Evolutionary conservation across 1,140 invertebrate species (phyloP).

Genomic region (Trinorchestia longiramus): DNA sequence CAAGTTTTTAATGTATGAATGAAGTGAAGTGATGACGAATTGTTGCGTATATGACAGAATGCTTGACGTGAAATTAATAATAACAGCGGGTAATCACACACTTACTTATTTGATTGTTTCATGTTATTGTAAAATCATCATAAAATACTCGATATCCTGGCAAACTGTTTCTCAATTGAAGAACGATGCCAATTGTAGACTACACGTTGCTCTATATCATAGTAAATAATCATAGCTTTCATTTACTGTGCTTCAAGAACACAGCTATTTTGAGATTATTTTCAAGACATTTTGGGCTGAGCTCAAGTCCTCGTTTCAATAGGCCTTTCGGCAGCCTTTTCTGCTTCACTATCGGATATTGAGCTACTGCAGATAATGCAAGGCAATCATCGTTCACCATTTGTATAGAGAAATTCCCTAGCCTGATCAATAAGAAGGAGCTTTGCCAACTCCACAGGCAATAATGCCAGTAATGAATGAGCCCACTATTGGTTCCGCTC

Average conservation of each 20-base stretch:
- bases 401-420: constrained; percentile 51
- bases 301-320: constrained; percentile 15
- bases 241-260: neutral
- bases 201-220: neutral
- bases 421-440: constrained; percentile 46
- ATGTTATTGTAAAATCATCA: too few relatives aligned
- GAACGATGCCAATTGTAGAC: neutral
- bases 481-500: constrained; percentile 7
- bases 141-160: too few relatives aligned
- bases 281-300: neutral
- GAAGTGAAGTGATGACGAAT: too few relatives aligned
- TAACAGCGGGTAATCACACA: too few relatives aligned
- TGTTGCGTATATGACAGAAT: too few relatives aligned
- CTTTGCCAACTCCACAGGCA: constrained; percentile 49
- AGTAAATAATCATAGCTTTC: neutral
- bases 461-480: constrained; percentile 41
- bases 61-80: too few relatives aligned
- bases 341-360: constrained; percentile 52
- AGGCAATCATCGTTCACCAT: constrained; percentile 54
- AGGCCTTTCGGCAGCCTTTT: neutral
- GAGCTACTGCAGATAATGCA: constrained; percentile 48
- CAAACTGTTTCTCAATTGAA: too few relatives aligned
- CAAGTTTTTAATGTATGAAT: too few relatives aligned
- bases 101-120: too few relatives aligned
- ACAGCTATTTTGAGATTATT: neutral